phyloP scores from a whole-genome alignment of 1,140 invertebrate species.

The Colletes latitarsis region DNA sequence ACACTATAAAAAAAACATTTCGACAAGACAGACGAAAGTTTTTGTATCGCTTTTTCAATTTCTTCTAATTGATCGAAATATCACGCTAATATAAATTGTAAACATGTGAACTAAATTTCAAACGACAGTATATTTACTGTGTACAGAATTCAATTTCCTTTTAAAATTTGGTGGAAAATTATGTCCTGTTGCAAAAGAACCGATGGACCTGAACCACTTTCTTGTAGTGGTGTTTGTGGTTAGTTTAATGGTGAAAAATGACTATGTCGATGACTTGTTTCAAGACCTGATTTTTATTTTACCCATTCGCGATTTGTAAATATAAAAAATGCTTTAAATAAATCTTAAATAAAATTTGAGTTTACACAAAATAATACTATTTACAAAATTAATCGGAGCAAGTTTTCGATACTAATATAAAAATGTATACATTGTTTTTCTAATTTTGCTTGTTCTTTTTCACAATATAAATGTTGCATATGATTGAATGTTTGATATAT shows the following conservation, averaged over 20 bases:
- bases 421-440: no score
- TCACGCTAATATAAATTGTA: background rate
- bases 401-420: no score
- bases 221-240: constrained; percentile 38
- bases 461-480: background rate
- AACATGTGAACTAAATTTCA: constrained; percentile 1
- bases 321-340: no score
- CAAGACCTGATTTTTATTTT: background rate
- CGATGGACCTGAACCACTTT: background rate
- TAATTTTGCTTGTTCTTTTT: no score
- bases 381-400: no score
- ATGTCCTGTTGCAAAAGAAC: constrained; percentile 44
- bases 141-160: constrained; percentile 5
- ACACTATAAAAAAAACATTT: background rate
- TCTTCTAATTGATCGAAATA: background rate
- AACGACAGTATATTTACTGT: background rate
- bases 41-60: background rate
- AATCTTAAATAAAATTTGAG: no score
- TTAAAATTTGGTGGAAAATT: background rate
- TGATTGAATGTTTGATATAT: background rate
- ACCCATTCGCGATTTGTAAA: no score
- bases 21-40: constrained; percentile 15
- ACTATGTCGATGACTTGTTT: background rate
- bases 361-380: no score
- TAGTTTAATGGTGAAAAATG: constrained; percentile 13